A percentile compares a stretch with the other conserved stretches of the same genome.
phyloP scores from a whole-genome alignment of 2,888 invertebrate genomes.

The Eudemis profundana region DNA sequence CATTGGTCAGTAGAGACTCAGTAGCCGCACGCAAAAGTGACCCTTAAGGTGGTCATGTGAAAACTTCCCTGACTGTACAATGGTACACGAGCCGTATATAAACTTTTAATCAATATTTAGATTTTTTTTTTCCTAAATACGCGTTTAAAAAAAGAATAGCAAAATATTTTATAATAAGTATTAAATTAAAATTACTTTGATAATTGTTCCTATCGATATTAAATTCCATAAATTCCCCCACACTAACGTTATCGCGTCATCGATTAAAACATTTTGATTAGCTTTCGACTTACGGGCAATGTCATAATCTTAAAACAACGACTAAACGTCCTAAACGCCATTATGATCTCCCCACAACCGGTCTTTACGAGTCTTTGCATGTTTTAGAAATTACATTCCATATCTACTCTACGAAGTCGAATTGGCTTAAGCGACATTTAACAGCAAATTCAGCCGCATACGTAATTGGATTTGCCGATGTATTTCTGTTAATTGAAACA shows the following conservation, averaged over 20 bases:
- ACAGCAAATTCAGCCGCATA: neutral
- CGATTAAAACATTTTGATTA: slow-evolving; percentile 86
- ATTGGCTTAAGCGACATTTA: slow-evolving; percentile 51
- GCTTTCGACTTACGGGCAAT: slow-evolving; percentile 83
- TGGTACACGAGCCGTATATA: too few relatives aligned
- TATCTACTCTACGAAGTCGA: slow-evolving; percentile 47
- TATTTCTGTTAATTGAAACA: neutral
- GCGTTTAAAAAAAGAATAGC: too few relatives aligned
- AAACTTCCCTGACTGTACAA: too few relatives aligned
- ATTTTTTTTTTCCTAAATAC: too few relatives aligned
- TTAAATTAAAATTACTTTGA: neutral
- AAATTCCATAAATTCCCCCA: slow-evolving; percentile 57
- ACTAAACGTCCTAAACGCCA: slow-evolving; percentile 76
- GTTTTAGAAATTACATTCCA: slow-evolving; percentile 81
- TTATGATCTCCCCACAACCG: slow-evolving; percentile 66
- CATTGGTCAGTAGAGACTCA: too few relatives aligned
- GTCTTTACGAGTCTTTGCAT: slow-evolving; percentile 67
- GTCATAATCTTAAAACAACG: slow-evolving; percentile 75
- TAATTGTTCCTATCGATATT: slow-evolving; percentile 50
- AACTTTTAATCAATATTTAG: too few relatives aligned
- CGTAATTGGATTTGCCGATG: neutral
- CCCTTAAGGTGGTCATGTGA: too few relatives aligned
- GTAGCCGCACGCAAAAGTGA: too few relatives aligned
- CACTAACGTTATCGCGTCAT: slow-evolving; percentile 81
- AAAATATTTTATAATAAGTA: too few relatives aligned